phyloP scores from a whole-genome alignment of 2,797 vertebrate genomes.

The Microctenopoma steveboyesi region DNA sequence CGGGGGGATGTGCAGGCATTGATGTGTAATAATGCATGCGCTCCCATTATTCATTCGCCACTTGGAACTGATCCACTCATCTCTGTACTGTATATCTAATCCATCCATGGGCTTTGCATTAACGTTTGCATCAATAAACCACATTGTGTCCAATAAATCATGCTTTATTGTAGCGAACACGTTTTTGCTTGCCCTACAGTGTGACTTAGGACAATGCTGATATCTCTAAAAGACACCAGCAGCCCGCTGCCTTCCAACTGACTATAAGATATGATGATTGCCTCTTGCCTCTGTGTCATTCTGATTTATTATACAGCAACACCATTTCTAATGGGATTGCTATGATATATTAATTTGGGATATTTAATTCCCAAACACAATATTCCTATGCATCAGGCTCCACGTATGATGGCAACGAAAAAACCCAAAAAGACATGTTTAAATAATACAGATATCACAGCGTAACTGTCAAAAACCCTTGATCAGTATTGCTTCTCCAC shows the following conservation, averaged over 20 bases:
- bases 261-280: constrained; percentile 52
- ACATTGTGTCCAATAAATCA: constrained; percentile 61
- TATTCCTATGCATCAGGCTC: constrained; percentile 22
- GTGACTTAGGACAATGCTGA: constrained; percentile 45
- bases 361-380: constrained; percentile 40
- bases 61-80: constrained; percentile 44
- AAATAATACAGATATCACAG: constrained; percentile 43
- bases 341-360: constrained; percentile 50
- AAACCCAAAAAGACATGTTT: constrained; percentile 18
- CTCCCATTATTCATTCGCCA: constrained; percentile 60
- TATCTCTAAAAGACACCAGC: constrained; percentile 52
- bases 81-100: constrained; percentile 24
- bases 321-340: constrained; percentile 49
- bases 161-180: constrained; percentile 25
- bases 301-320: constrained; percentile 65
- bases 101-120: constrained; percentile 32
- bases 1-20: constrained; percentile 15
- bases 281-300: constrained; percentile 10
- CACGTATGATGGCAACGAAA: constrained; percentile 28
- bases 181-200: constrained; percentile 40
- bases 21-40: constrained; percentile 60
- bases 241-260: constrained; percentile 41
- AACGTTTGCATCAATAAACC: constrained; percentile 42
- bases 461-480: constrained; percentile 25
- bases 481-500: constrained; percentile 23